phyloP scores from a whole-genome alignment of 2,113 vertebrate genomes.

The Rhegmatorhina hoffmannsi region DNA sequence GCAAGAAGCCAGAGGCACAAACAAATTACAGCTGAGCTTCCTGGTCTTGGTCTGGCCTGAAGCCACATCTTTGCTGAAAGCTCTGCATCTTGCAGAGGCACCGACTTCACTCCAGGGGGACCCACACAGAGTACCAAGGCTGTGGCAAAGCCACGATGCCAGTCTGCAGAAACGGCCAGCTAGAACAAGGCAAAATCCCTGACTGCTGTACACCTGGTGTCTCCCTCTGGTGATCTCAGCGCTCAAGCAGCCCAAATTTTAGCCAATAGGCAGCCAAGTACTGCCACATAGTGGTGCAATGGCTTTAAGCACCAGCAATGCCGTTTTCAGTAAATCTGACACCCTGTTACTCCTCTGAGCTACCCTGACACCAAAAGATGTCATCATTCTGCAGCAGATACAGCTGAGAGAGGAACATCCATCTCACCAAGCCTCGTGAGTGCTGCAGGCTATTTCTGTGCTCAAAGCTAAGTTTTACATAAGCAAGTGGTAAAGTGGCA shows the following conservation, averaged over 20 bases:
- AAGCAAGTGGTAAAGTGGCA: not conserved
- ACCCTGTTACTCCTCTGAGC: not conserved
- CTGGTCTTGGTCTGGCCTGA: not conserved
- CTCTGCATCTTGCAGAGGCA: not conserved
- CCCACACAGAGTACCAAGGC: not conserved
- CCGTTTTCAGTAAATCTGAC: fast-evolving
- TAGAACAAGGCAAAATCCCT: not conserved
- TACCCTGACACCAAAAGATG: not conserved
- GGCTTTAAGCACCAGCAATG: not conserved
- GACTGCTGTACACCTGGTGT: not conserved
- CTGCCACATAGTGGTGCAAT: not conserved
- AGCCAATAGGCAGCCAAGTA: not conserved
- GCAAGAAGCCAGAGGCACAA: not conserved
- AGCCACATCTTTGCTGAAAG: not conserved
- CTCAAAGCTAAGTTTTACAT: not conserved
- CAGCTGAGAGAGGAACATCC: not conserved
- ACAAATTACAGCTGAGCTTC: not conserved
- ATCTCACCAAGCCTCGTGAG: not conserved
- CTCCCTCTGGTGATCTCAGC: not conserved
- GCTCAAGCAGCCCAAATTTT: fast-evolving
- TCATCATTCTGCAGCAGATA: not conserved
- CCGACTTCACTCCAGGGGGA: not conserved
- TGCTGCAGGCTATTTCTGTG: not conserved
- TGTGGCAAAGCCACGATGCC: not conserved
- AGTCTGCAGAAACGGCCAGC: not conserved